A percentile compares a stretch with the other conserved stretches of the same genome.
phyloP scores from a whole-genome alignment of 2,888 invertebrate species.

The Tanaodytes sp. region DNA sequence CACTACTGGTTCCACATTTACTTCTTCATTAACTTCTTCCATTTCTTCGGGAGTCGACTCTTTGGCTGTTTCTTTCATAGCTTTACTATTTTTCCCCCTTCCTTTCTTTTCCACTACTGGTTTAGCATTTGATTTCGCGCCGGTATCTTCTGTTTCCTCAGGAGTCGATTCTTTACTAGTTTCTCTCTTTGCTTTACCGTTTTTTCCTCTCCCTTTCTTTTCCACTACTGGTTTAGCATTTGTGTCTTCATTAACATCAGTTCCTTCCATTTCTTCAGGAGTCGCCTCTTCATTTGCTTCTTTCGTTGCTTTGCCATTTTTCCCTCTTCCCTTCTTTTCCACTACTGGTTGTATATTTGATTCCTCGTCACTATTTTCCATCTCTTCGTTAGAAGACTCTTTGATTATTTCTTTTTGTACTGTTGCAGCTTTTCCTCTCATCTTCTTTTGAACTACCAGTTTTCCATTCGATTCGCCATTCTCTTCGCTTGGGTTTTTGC shows the following conservation, averaged over 20 bases:
- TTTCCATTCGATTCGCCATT: no score
- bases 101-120: no score
- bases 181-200: neutral
- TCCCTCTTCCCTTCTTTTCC: no score
- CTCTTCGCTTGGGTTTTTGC: neutral
- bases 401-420: no score
- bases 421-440: no score
- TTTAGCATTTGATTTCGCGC: conserved; percentile 2
- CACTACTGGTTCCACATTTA: neutral
- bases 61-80: no score
- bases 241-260: no score
- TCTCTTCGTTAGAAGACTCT: neutral
- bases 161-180: no score
- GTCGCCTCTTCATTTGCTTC: neutral
- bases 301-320: neutral
- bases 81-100: no score
- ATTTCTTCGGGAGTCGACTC: neutral
- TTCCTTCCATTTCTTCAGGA: neutral
- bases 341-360: neutral
- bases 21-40: neutral
- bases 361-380: neutral
- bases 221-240: no score
- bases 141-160: neutral
- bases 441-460: neutral
- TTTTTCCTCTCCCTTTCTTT: neutral